Percentiles rank a stretch among this genome's conserved stretches.
phyloP scores from a whole-genome alignment of 1,140 invertebrate genomes.

The Euglossa dilemma region DNA sequence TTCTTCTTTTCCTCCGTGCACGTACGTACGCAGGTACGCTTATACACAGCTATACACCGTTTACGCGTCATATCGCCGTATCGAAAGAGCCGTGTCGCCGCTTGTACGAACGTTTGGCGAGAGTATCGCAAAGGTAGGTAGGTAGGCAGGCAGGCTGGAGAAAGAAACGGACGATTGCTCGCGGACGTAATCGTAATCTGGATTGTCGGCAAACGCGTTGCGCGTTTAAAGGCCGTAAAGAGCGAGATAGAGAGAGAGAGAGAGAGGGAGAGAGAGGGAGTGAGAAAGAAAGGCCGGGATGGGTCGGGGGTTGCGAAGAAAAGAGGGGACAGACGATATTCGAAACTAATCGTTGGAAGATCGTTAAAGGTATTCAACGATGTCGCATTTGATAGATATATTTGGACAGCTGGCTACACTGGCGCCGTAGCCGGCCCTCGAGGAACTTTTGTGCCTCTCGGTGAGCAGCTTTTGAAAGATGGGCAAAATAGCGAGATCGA shows the following conservation, averaged over 20 bases:
- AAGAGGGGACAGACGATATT: background rate
- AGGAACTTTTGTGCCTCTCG: slow-evolving; percentile 89
- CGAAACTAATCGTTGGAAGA: slow-evolving; percentile 46
- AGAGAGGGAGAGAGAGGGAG: background rate
- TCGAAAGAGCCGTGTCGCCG: background rate
- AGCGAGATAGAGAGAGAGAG: background rate
- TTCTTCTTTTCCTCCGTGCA: background rate
- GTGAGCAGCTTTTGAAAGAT: slow-evolving; percentile 95
- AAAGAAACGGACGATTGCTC: background rate
- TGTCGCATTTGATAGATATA: slow-evolving; percentile 97
- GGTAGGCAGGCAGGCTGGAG: background rate
- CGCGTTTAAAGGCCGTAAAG: slow-evolving; percentile 8
- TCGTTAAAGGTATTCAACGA: slow-evolving; percentile 94
- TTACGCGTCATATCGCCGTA: background rate
- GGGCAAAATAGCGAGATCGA: slow-evolving; percentile 92
- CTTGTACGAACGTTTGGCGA: background rate
- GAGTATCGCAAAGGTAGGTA: background rate
- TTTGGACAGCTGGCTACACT: slow-evolving; percentile 95
- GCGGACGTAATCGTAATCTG: background rate
- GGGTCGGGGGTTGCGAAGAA: too few relatives aligned
- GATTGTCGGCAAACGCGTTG: background rate
- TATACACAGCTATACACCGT: background rate
- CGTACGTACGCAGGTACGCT: background rate
- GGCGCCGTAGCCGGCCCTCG: slow-evolving; percentile 84
- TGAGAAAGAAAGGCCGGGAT: too few relatives aligned